Conservation (phyloP, 1,140 invertebrate species). For the Asbolus verrucosus region DNA sequence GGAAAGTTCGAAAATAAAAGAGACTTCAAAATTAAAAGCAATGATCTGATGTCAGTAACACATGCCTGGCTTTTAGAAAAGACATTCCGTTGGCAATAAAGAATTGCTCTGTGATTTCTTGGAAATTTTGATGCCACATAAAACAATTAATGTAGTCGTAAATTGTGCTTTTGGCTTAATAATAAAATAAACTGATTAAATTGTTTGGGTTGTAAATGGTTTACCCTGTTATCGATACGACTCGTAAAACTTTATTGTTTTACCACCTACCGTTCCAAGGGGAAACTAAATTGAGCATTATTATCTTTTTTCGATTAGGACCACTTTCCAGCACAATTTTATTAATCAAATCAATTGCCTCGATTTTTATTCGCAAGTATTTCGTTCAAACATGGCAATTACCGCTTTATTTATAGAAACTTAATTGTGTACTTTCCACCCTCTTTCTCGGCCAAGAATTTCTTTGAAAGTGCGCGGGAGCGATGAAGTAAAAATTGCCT, state of each 20-base stretch:
- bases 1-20: no score
- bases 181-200: slow-evolving; percentile 6
- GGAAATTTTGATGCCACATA: background rate
- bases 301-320: slow-evolving; percentile 28
- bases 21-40: no score
- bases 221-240: slow-evolving; percentile 20
- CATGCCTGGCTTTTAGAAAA: no score
- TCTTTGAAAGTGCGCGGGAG: no score
- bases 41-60: no score
- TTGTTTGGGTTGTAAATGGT: slow-evolving; percentile 4
- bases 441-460: background rate
- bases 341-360: slow-evolving; percentile 7
- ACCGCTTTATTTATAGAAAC: background rate
- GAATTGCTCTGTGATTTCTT: no score
- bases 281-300: slow-evolving; percentile 11
- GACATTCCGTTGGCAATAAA: no score
- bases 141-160: slow-evolving; percentile 8
- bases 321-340: slow-evolving; percentile 10
- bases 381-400: background rate
- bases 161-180: background rate
- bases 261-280: slow-evolving; percentile 13
- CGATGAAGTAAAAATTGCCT: no score
- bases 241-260: slow-evolving; percentile 33
- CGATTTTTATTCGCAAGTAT: slow-evolving; percentile 4
- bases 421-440: slow-evolving; percentile 1